Base-by-base conservation (phyloP, 2,888 invertebrate genomes). In the Willowsia nigromaculata region DNA sequence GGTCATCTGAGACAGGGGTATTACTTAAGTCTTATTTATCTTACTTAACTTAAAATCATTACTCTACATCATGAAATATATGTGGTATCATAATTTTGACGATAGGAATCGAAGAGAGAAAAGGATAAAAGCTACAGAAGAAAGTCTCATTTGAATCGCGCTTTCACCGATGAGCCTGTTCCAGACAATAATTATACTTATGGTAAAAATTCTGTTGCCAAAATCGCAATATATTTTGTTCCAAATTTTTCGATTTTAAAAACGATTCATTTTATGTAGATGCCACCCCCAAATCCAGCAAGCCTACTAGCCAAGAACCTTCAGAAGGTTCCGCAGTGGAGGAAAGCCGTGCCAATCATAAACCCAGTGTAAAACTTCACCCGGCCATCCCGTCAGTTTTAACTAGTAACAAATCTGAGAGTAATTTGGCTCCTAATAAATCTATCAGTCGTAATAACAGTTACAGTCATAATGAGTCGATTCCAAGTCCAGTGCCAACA, bases 71-170 rank as follows among this genome's bases (percentile, higher is more conserved):
- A 53, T 53, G 15, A 22, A n/a, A 18, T n/a, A 56, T 59, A 33
- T 81, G 25, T 81, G 59, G 15, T 59, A 18, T 56, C 13, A 11
- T 59, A 37, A 7, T 43, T 65, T 25, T 82, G 30, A 25, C 13
- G 13, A 78, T 30, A 89, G 91, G 90, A 90, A 22, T 62, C 74
- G 18, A 91, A 90, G 18, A 90, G 88, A 33, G 91, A 91, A 53
- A 92, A 90, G 74, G 92, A 92, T 53, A 92, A 92, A 56, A 92
- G 92, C 59, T 91, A 91, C 47, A 84, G 91, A 40, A 91, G 92
- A 80, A 92, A 92, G 85, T 92, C 92, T 9, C 91, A 91, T 68
- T 84, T 92, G 0, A 92, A 92, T 40, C 83, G 91, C 43, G 91
- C 91, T 62, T 90, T 91, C 76, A 91, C 92, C n/a, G 92, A 92